Evolutionary conservation across 2,888 invertebrate genomes (phyloP), one percentile per base, ranked within the genome.

Genomic region (Papilio protenor): DNA sequence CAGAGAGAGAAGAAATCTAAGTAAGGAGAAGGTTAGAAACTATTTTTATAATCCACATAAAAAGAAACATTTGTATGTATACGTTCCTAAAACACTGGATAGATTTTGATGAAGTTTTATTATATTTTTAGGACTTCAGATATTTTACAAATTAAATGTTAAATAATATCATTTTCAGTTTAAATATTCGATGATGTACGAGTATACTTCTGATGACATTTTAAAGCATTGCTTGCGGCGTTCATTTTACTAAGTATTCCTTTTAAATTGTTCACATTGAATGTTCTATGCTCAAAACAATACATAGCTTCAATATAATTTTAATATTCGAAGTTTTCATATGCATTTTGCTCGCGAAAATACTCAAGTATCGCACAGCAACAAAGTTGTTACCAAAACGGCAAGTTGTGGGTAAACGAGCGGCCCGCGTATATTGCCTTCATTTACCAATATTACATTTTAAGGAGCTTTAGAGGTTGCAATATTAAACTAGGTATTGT

Each of bases 381-480:
- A 71, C 52, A 27, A 71, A 71, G 71, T 71, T 23, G 70, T 16
- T 49, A 27, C 23, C 27, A 52, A 71, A 71, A 52, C 23, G 49
- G 27, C 23, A 71, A 71, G 52, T 72, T 33, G 11, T 16, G 55
- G 52, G 55, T 33, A 40, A 55, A 52, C 33, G 52, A 55, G 66
- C 45, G 66, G 2, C 45, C 66, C 66, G n/a, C 18, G 5, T 18
- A 72, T 71, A 52, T 72, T 72, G 72, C 72, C 33, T 55, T 33
- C 72, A 72, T 72, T 55, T 72, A 12, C 72, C 55, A 55, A 55
- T 72, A 72, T 72, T 72, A 72, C 55, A 40, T 72, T 72, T 72
- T 52, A 55, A 72, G 33, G 55, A 52, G 52, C 55, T 72, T 72
- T 55, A 27, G 55, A 18, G 55, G 55, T 55, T 33, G 55, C 27